Conservation (phyloP, 2,888 invertebrate genomes). For the Campopleginae sp. region DNA sequence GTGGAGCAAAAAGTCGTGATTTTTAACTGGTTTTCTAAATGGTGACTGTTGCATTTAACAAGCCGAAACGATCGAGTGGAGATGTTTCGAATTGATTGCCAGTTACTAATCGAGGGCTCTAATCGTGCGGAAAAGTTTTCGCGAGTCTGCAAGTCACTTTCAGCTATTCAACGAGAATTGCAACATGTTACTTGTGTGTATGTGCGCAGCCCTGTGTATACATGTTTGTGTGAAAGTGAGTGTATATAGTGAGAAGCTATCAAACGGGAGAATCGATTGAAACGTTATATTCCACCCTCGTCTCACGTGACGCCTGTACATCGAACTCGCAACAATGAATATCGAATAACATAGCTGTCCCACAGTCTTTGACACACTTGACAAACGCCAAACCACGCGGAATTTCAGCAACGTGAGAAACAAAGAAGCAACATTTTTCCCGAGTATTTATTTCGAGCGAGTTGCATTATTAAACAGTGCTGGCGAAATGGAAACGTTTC, state of each 20-base stretch:
- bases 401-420: neutral
- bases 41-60: conserved; percentile 41
- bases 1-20: neutral
- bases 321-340: conserved; percentile 34
- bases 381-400: neutral
- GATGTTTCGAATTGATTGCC: conserved; percentile 52
- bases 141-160: conserved; percentile 17
- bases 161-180: conserved; percentile 19
- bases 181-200: neutral
- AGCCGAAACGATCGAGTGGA: conserved; percentile 26
- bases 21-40: conserved; percentile 11
- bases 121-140: conserved; percentile 46
- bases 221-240: neutral
- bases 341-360: conserved; percentile 1
- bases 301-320: conserved; percentile 47
- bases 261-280: conserved; percentile 49
- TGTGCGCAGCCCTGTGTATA: neutral
- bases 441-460: neutral
- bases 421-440: neutral
- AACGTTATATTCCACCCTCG: conserved; percentile 39
- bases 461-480: neutral
- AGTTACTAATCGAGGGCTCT: conserved; percentile 50
- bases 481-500: no score
- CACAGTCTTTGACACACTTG: conserved; percentile 36
- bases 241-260: conserved; percentile 17